Evolutionary conservation across 1,140 invertebrate genomes (phyloP).

Genomic region (Drosophila gunungcola): DNA sequence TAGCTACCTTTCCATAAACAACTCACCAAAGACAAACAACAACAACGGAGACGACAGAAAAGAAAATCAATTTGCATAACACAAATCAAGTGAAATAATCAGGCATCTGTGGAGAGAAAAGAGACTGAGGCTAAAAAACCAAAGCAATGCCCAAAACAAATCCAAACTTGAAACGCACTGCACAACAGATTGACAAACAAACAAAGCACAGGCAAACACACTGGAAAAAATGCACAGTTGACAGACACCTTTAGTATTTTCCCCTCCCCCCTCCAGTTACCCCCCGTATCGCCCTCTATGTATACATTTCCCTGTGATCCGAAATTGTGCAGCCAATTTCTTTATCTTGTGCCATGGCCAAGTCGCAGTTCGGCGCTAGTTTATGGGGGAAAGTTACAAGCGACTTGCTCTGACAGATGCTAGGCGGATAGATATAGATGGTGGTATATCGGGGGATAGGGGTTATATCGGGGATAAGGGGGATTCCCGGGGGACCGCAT

Average conservation of each 20-base stretch:
- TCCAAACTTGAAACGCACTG: conserved; percentile 40
- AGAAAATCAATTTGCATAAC: conserved; percentile 79
- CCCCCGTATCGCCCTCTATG: background rate
- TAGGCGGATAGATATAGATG: conserved; percentile 63
- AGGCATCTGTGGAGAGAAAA: conserved; percentile 28
- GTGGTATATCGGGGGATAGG: background rate
- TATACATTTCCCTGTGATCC: conserved; percentile 19
- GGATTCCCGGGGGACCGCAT: conserved; percentile 39
- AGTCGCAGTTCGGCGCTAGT: conserved; percentile 51
- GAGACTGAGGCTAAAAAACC: conserved; percentile 17
- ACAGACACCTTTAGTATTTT: conserved; percentile 47
- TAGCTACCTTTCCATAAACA: conserved; percentile 62
- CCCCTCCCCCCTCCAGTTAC: background rate
- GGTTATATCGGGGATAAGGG: background rate
- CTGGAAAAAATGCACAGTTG: conserved; percentile 65
- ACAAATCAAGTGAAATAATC: conserved; percentile 76
- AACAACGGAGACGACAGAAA: conserved; percentile 40
- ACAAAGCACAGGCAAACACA: conserved; percentile 21
- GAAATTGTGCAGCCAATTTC: conserved; percentile 65
- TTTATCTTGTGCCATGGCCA: conserved; percentile 52
- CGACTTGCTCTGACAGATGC: conserved; percentile 72
- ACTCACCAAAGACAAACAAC: conserved; percentile 32
- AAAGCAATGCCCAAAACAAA: conserved; percentile 24
- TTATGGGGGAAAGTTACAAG: conserved; percentile 80
- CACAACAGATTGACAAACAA: conserved; percentile 67